A percentile compares a stretch with the other conserved stretches of the same genome.
Conservation (phyloP, 2,113 vertebrate genomes). For the Chinchilla lanigera region DNA sequence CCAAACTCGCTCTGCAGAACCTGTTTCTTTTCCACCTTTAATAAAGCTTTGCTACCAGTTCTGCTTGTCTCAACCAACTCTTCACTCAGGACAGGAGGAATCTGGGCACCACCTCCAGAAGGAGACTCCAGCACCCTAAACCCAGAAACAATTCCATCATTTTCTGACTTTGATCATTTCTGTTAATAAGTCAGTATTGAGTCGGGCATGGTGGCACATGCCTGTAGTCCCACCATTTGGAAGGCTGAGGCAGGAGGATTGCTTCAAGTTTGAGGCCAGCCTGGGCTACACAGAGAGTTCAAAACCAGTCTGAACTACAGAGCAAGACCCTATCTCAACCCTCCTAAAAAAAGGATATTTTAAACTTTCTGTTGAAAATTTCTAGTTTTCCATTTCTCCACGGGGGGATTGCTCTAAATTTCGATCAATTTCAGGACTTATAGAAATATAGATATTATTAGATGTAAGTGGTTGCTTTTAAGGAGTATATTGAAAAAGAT, state of each 20-base stretch:
- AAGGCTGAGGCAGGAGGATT: not conserved
- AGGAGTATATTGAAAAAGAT: not conserved
- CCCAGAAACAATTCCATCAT: not conserved
- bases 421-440: not conserved
- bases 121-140: not conserved
- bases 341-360: not conserved
- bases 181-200: not conserved
- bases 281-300: not conserved
- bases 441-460: constrained; percentile 29
- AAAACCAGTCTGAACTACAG: not conserved
- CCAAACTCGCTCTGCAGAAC: not conserved
- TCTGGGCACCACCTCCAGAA: not conserved
- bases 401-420: not conserved
- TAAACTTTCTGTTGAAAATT: constrained; percentile 43
- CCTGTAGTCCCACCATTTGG: not conserved
- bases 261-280: not conserved
- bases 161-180: constrained; percentile 34
- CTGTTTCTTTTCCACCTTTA: not conserved
- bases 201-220: not conserved
- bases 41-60: not conserved
- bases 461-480: not conserved
- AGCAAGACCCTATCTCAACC: not conserved
- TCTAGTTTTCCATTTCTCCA: not conserved
- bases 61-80: not conserved
- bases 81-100: not conserved